A percentile compares a stretch with the other conserved stretches of the same genome.
Conservation (phyloP, 2,113 vertebrate species). For the Pangasianodon hypophthalmus region DNA sequence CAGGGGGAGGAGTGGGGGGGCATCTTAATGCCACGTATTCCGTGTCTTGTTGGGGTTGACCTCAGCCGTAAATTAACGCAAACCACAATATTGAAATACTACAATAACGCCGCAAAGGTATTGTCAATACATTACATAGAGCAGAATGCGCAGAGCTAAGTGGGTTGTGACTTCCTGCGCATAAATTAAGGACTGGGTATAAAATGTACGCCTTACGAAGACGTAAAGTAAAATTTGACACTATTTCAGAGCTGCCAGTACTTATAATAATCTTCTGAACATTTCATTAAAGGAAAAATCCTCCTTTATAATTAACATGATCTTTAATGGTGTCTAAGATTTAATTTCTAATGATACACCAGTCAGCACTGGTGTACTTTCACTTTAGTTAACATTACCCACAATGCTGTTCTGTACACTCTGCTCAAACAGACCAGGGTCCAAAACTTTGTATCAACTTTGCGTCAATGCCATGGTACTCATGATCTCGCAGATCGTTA, state of each 20-base stretch:
- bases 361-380: no score
- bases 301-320: neutral
- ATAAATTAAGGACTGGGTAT: neutral
- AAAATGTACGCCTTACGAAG: neutral
- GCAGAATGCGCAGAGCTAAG: neutral
- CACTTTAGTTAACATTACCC: neutral
- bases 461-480: neutral
- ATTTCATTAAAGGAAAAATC: neutral
- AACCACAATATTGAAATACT: constrained; percentile 30
- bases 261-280: neutral
- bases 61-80: constrained; percentile 54
- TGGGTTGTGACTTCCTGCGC: neutral
- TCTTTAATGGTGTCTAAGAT: neutral
- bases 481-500: neutral
- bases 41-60: constrained; percentile 68
- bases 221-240: neutral
- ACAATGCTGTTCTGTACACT: neutral
- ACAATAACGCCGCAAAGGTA: constrained; percentile 1
- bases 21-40: constrained; percentile 78
- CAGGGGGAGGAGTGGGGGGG: constrained; percentile 67
- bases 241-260: neutral
- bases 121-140: neutral
- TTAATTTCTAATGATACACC: neutral
- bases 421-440: neutral
- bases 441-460: neutral